phyloP scores from a whole-genome alignment of 1,140 invertebrate species.

The Pentalonia nigronervosa region DNA sequence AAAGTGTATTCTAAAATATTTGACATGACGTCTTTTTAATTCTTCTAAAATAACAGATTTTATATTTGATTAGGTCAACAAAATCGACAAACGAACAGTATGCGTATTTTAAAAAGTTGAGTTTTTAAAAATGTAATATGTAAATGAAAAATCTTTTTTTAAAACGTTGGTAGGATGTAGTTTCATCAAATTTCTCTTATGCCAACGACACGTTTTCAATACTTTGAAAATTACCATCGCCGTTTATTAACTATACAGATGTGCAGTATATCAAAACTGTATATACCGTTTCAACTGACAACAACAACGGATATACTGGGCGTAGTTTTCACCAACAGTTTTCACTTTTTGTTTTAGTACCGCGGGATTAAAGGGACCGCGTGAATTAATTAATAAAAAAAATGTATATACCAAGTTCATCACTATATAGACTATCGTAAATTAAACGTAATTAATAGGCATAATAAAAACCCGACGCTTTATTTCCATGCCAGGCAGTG shows the following conservation, averaged over 20 bases:
- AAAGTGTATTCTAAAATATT: background rate
- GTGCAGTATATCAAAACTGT: background rate
- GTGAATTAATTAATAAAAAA: slow-evolving; percentile 20
- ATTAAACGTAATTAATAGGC: slow-evolving; percentile 5
- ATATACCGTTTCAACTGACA: background rate
- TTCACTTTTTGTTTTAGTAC: slow-evolving; percentile 12
- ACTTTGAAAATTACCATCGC: background rate
- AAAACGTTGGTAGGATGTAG: background rate
- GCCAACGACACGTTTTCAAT: background rate
- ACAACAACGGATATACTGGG: background rate
- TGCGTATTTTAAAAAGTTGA: background rate
- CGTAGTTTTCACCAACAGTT: background rate
- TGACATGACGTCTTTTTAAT: background rate
- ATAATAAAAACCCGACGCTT: background rate
- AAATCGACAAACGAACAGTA: background rate
- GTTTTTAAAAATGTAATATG: background rate
- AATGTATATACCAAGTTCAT: background rate
- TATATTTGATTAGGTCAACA: too few species aligned
- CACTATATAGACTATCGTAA: background rate
- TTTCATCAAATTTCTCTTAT: background rate
- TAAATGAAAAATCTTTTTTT: background rate
- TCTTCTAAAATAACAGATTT: too few species aligned
- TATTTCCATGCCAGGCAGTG: background rate
- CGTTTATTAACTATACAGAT: background rate
- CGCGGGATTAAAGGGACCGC: background rate